These are phyloP conservation scores for Entomobrya multifasciata DNA, from an alignment of 2,888 invertebrate species.

Conservation along the genomic window DNA sequence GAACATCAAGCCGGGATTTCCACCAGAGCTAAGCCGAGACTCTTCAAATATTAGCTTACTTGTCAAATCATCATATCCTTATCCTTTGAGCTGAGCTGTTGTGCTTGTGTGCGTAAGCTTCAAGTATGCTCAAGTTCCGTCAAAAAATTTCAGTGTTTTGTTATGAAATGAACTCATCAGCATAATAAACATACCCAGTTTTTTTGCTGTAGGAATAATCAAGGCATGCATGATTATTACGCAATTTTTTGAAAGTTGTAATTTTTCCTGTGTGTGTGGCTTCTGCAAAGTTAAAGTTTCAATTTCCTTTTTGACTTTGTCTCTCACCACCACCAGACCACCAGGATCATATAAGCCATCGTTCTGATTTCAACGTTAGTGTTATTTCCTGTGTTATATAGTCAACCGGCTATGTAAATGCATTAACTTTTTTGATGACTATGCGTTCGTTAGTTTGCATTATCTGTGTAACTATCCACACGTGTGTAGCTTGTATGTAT, in stretches of 20 bases:
- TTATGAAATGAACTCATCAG: neutral
- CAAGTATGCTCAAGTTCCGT: neutral
- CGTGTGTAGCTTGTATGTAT: too few relatives aligned
- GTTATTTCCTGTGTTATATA: neutral
- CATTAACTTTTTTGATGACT: neutral
- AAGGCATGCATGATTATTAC: too few relatives aligned
- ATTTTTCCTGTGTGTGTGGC: constrained; percentile 20
- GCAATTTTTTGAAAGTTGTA: constrained; percentile 21
- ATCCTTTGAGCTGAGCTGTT: neutral
- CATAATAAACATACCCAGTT: neutral
- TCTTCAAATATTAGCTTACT: constrained; percentile 6
- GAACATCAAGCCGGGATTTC: too few relatives aligned
- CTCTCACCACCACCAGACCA: neutral
- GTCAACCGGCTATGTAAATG: neutral
- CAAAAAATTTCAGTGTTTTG: neutral
- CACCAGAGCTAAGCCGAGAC: neutral
- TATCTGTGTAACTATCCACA: too few relatives aligned
- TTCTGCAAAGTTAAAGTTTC: constrained; percentile 32
- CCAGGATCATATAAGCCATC: too few relatives aligned
- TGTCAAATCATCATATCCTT: neutral
- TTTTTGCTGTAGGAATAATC: neutral
- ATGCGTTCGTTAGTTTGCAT: too few relatives aligned
- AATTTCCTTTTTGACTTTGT: constrained; percentile 37
- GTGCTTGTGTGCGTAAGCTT: neutral
- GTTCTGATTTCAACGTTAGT: neutral